Evolutionary conservation across 23 tunicate species (phyloP).

Genomic region (Styela clava): DNA sequence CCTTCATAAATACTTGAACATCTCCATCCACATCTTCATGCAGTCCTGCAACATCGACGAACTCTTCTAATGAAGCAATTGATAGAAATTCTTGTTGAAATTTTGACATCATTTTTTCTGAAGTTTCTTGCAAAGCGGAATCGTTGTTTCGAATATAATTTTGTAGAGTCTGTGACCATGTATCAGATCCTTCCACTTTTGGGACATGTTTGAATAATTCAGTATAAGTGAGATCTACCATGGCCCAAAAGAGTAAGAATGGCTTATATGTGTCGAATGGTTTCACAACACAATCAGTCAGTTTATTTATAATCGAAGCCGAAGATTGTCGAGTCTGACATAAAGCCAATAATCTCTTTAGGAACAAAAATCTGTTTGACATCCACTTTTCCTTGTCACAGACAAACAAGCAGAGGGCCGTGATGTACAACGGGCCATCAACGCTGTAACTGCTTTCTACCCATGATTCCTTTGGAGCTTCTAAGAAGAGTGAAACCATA

Average conservation of each 20-base stretch:
- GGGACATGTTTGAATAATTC: slow-evolving; percentile 41
- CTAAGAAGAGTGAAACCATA: slow-evolving; percentile 42
- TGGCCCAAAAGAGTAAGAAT: slow-evolving; percentile 69
- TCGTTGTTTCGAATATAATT: slow-evolving; percentile 91
- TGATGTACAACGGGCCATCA: slow-evolving; percentile 78
- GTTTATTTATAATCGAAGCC: slow-evolving; percentile 16
- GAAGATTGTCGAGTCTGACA: slow-evolving; percentile 60
- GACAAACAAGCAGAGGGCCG: slow-evolving; percentile 52
- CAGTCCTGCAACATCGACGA: slow-evolving; percentile 67
- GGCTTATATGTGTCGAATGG: slow-evolving; percentile 65
- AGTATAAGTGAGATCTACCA: slow-evolving; percentile 65
- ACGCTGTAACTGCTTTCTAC: slow-evolving; percentile 73
- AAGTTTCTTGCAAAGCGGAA: slow-evolving; percentile 55
- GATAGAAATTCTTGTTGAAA: slow-evolving; percentile 71
- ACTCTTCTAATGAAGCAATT: slow-evolving; percentile 62
- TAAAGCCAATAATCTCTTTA: slow-evolving; percentile 54
- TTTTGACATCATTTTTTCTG: slow-evolving; percentile 70
- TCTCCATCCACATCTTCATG: slow-evolving; percentile 48
- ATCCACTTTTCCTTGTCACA: slow-evolving; percentile 58
- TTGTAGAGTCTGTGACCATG: slow-evolving; percentile 58
- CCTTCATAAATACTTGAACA: slow-evolving; percentile 37
- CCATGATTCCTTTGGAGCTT: slow-evolving; percentile 54
- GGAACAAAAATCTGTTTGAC: slow-evolving; percentile 26
- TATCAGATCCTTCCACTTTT: slow-evolving; percentile 35
- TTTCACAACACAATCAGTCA: slow-evolving; percentile 46